Conservation (phyloP, 2,797 vertebrate genomes). For the Rhyacichthys aspro region DNA sequence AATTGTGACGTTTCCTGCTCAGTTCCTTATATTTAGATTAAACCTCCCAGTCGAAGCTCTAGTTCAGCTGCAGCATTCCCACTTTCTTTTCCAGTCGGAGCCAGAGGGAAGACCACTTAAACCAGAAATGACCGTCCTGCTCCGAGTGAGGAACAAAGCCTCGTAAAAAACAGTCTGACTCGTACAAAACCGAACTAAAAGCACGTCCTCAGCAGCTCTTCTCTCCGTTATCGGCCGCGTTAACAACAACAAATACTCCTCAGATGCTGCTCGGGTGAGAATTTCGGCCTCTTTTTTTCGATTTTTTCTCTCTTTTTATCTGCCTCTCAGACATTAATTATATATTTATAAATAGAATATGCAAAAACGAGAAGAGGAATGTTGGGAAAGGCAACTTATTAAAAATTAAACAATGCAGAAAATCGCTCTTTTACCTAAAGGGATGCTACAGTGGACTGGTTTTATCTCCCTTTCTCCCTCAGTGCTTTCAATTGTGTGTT, state of each 20-base stretch:
- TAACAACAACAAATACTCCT: constrained; percentile 82
- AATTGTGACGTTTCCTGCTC: too few species aligned
- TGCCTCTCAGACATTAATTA: constrained; percentile 83
- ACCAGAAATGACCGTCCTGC: constrained; percentile 65
- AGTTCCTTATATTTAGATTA: too few species aligned
- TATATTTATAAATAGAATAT: constrained; percentile 86
- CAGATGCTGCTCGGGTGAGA: constrained; percentile 71
- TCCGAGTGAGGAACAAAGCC: constrained; percentile 67
- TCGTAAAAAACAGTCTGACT: constrained; percentile 55
- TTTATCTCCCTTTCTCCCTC: constrained; percentile 65
- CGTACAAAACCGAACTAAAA: constrained; percentile 46
- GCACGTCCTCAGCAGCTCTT: constrained; percentile 70
- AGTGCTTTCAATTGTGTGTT: constrained; percentile 61
- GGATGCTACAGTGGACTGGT: constrained; percentile 73
- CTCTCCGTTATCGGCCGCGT: constrained; percentile 65
- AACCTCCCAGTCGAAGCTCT: too few species aligned
- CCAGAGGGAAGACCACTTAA: background rate
- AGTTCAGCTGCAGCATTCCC: background rate
- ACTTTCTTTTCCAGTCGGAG: background rate
- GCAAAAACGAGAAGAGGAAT: constrained; percentile 80
- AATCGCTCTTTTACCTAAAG: constrained; percentile 85
- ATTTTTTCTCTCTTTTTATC: constrained; percentile 82
- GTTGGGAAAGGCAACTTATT: constrained; percentile 80
- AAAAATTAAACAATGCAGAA: constrained; percentile 88
- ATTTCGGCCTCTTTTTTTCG: constrained; percentile 58